These are phyloP conservation scores for Masticophis lateralis DNA, from an alignment of 2,797 vertebrate genomes.

Conservation along the genomic window DNA sequence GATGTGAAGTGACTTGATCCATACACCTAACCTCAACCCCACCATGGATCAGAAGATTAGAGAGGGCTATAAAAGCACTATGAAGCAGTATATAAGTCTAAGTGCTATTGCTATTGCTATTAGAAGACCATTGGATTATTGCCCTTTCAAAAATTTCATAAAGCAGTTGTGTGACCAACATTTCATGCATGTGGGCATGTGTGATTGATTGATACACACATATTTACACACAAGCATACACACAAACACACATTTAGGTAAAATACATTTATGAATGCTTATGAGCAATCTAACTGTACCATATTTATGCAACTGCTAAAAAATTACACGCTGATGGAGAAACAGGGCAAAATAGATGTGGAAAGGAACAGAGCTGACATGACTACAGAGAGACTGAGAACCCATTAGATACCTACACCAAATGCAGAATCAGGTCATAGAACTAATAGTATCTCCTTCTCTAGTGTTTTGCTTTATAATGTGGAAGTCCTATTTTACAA, in stretches of 20 bases:
- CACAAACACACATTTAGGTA: background rate
- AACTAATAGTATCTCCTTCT: background rate
- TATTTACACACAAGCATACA: background rate
- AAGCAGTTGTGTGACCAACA: background rate
- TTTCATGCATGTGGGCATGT: background rate
- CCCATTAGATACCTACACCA: background rate
- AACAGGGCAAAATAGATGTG: background rate
- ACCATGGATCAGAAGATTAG: background rate
- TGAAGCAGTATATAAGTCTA: too few species aligned
- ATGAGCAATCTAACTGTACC: background rate
- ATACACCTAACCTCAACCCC: background rate
- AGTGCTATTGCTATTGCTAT: too few species aligned
- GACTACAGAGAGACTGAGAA: background rate
- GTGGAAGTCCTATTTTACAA: background rate
- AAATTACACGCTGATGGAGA: background rate
- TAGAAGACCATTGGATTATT: background rate
- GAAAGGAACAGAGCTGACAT: background rate
- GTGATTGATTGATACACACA: background rate
- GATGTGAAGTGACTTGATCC: background rate
- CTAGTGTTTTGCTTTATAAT: too few species aligned
- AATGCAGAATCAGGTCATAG: background rate
- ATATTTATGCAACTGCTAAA: background rate
- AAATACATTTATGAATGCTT: background rate
- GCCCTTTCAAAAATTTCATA: background rate
- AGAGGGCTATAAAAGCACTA: too few species aligned